These are phyloP conservation scores for Cygnus olor DNA, from an alignment of 2,797 vertebrate genomes.

Conservation along the genomic window DNA sequence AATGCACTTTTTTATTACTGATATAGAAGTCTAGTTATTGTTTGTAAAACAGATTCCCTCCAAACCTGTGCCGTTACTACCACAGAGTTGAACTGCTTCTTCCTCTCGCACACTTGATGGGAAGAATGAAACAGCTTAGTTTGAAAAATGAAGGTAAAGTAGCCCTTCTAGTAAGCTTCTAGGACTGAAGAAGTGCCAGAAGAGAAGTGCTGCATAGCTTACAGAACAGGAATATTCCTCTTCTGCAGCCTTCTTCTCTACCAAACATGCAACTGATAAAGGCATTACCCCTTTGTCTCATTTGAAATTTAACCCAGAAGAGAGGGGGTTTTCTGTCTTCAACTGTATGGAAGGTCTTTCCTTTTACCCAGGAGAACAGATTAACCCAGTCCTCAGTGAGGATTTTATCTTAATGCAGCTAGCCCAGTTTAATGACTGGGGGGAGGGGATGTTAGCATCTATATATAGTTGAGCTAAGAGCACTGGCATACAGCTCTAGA, in stretches of 20 bases:
- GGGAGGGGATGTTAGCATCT: neutral
- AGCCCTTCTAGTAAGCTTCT: neutral
- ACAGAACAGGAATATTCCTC: neutral
- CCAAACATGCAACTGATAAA: neutral
- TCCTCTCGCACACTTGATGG: rapidly evolving
- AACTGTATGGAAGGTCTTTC: neutral
- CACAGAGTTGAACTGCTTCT: neutral
- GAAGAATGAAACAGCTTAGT: neutral
- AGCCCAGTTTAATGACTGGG: neutral
- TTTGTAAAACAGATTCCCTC: neutral
- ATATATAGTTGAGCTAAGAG: neutral
- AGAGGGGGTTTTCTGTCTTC: neutral
- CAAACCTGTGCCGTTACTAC: neutral
- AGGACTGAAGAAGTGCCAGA: neutral
- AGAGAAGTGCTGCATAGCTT: too few species aligned
- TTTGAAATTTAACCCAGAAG: neutral
- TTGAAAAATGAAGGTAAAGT: neutral
- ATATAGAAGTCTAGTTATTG: neutral
- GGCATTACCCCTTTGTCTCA: too few species aligned
- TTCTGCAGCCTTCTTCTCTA: neutral
- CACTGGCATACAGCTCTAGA: neutral
- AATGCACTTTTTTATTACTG: neutral
- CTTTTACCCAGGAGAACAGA: neutral
- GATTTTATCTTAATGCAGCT: neutral
- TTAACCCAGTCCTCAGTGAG: neutral